phyloP scores from a whole-genome alignment of 2,797 vertebrate genomes.

The Silurus aristotelis region DNA sequence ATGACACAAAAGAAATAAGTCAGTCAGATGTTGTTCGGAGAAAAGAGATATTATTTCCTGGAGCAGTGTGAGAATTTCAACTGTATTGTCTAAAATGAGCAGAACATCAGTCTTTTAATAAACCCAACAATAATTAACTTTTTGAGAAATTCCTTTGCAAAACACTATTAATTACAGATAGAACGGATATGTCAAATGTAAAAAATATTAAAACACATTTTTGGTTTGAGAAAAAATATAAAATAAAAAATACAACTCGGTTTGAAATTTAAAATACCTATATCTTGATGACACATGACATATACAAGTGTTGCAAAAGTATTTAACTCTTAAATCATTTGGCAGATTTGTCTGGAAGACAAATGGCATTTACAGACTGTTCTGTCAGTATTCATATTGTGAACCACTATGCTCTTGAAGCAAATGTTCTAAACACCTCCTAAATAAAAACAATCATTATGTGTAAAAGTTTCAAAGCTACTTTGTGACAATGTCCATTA shows the following conservation, averaged over 20 bases:
- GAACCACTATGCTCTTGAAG: neutral
- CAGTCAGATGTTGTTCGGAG: neutral
- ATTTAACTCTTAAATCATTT: neutral
- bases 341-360: too few species aligned
- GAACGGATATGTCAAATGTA: too few species aligned
- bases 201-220: too few species aligned
- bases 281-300: neutral
- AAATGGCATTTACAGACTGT: too few species aligned
- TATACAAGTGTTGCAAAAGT: neutral
- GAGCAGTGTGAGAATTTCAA: neutral
- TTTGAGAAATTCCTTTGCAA: too few species aligned
- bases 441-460: too few species aligned
- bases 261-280: neutral
- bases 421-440: neutral
- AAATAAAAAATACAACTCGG: neutral
- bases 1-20: neutral
- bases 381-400: neutral
- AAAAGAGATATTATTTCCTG: neutral
- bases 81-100: neutral
- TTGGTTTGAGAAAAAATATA: too few species aligned
- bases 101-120: neutral
- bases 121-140: too few species aligned
- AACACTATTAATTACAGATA: too few species aligned
- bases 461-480: too few species aligned
- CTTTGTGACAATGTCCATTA: too few species aligned